These are phyloP conservation scores for Connochaetes taurinus DNA, from an alignment of 2,113 vertebrate species.

Conservation along the genomic window DNA sequence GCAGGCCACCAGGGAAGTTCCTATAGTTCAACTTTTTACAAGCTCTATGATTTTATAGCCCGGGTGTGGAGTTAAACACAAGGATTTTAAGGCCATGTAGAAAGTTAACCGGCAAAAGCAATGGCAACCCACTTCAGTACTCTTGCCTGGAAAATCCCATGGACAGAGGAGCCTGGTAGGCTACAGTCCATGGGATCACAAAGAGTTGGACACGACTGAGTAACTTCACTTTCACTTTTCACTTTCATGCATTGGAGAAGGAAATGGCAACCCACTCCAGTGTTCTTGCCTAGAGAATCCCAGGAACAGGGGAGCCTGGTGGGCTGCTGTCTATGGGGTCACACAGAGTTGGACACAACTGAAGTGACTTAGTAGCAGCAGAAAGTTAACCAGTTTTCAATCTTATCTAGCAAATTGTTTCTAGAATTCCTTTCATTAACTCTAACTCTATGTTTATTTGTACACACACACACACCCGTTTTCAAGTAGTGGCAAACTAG, in stretches of 20 bases:
- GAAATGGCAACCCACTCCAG: too few relatives aligned
- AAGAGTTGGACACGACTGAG: too few relatives aligned
- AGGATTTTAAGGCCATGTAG: conserved; percentile 32
- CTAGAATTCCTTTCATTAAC: conserved; percentile 29
- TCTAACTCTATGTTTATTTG: not conserved
- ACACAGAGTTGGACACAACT: too few relatives aligned
- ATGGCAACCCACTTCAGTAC: too few relatives aligned
- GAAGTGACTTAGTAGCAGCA: not conserved
- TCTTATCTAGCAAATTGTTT: not conserved
- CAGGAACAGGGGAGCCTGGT: not conserved
- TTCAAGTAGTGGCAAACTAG: not conserved
- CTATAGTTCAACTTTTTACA: conserved; percentile 43
- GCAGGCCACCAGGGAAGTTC: not conserved
- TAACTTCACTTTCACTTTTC: too few relatives aligned
- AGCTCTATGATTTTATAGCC: not conserved
- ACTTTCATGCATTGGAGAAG: too few relatives aligned
- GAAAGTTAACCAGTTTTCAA: conserved; percentile 21
- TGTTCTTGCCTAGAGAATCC: too few relatives aligned
- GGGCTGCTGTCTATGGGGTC: not conserved
- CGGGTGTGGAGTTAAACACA: not conserved
- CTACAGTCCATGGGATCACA: too few relatives aligned
- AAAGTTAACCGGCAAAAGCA: not conserved
- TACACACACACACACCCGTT: not conserved
- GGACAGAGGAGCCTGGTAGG: too few relatives aligned
- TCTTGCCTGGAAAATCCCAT: too few relatives aligned